Base-by-base conservation (phyloP, 2,888 invertebrate species). In the Hirtodrosophila confusa region DNA sequence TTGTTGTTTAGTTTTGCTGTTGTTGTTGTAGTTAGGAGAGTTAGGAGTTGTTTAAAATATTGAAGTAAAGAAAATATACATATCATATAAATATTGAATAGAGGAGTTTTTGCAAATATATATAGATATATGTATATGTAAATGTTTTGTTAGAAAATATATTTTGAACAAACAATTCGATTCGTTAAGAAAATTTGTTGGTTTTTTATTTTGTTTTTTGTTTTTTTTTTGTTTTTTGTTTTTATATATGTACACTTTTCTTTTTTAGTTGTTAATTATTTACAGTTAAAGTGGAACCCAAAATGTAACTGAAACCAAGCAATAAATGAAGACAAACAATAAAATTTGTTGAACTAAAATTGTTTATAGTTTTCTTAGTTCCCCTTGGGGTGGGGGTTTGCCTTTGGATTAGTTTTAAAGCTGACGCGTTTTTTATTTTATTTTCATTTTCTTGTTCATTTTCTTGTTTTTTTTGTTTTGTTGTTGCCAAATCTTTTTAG, bases 21-120 rank as follows among this genome's bases (percentile, higher is more conserved):
- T 78, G 60, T 68, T 55, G 49, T 55, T 67, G 63, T 74, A 64
- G 70, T 66, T 80, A 72, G 69, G 53, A 54, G 67, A 55, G 56
- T 73, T 80, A 63, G 70, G 58, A 63, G 49, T 76, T 73, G 69
- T 55, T 45, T 45, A 66, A 79, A 73, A 84, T 75, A 73, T 84
- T 70, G 51, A 78, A 85, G 74, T 71, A 73, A 75, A 67, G 36
- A 77, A 86, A 85, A 72, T 78, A 80, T 88, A 86, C 85, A 85
- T 87, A 80, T 86, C 75, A 85, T 76, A 80, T 86, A 83, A 88
- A 80, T 77, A 84, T 83, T 83, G 71, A 85, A 80, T 88, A 83
- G 77, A 84, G 78, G 31, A 31, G 9, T 31, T 31, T 77, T 89
- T 87, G 78, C 84, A 85, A 85, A 82, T 85, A 77, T 88, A 78